These are phyloP conservation scores for Artibeus jamaicensis DNA, from an alignment of 2,797 vertebrate species.

Conservation along the genomic window DNA sequence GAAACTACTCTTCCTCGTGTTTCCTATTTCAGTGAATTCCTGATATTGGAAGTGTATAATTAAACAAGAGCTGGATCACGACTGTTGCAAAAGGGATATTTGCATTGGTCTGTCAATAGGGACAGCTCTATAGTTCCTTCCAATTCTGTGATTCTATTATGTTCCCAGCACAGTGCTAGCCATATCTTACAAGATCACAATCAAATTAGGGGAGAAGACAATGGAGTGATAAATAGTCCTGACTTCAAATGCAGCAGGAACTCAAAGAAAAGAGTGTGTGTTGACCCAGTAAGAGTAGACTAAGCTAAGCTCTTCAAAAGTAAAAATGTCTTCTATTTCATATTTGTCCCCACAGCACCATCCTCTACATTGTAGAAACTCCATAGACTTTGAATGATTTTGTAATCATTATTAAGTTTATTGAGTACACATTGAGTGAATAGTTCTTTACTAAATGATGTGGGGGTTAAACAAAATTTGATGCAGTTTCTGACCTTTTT, in stretches of 20 bases:
- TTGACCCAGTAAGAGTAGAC: not conserved
- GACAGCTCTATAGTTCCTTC: not conserved
- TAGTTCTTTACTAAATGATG: slow-evolving; percentile 57
- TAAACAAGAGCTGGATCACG: slow-evolving; percentile 14
- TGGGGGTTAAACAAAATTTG: slow-evolving; percentile 50
- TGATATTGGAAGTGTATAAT: not conserved
- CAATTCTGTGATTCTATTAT: slow-evolving; percentile 30
- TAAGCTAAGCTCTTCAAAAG: slow-evolving; percentile 18
- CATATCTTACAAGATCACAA: slow-evolving; percentile 12
- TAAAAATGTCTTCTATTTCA: slow-evolving; percentile 29
- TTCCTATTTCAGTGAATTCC: slow-evolving; percentile 42
- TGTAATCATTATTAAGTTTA: slow-evolving; percentile 63
- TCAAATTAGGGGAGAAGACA: not conserved
- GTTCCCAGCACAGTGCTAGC: not conserved
- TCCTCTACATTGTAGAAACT: slow-evolving; percentile 42
- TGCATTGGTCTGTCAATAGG: not conserved
- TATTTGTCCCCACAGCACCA: not conserved
- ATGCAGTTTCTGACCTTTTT: slow-evolving; percentile 59
- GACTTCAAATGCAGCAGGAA: slow-evolving; percentile 30
- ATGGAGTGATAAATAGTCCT: not conserved
- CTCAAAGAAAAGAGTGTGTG: not conserved
- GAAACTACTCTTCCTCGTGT: slow-evolving; percentile 13
- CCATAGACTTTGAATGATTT: slow-evolving; percentile 49
- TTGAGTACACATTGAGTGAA: slow-evolving; percentile 46
- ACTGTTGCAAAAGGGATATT: not conserved